Conservation (phyloP, 2,113 vertebrate genomes). For the Cnemophilus loriae region DNA sequence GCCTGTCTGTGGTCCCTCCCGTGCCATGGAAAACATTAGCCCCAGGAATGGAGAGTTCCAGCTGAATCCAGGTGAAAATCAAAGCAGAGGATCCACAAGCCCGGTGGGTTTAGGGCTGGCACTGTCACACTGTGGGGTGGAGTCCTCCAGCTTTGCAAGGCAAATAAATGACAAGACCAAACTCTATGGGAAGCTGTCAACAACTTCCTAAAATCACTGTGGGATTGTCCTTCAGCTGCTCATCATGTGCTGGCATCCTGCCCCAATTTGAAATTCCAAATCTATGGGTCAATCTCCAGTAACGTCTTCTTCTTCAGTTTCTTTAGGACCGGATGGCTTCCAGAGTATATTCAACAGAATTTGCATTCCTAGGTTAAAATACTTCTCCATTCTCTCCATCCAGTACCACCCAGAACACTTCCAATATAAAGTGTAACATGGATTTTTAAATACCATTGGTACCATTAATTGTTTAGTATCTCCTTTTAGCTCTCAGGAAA, state of each 20-base stretch:
- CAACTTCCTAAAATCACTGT: neutral
- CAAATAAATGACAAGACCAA: neutral
- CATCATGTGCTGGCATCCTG: neutral
- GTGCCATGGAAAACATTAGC: neutral
- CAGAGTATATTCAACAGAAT: neutral
- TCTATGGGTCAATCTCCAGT: neutral
- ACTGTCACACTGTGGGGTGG: neutral
- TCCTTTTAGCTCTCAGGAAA: neutral
- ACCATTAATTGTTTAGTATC: neutral
- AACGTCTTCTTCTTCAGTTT: neutral
- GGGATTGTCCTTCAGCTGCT: neutral
- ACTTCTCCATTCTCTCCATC: neutral
- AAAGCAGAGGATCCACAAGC: accelerated
- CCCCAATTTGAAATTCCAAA: neutral
- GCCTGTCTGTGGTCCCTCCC: neutral
- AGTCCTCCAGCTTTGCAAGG: neutral
- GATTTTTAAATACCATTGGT: neutral
- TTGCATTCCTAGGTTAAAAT: neutral
- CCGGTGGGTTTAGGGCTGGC: neutral
- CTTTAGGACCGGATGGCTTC: neutral
- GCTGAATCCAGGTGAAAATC: neutral
- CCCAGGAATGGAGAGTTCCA: neutral
- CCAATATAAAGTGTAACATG: neutral
- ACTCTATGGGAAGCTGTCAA: neutral
- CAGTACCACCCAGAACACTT: neutral